Conservation (phyloP, 2,888 invertebrate genomes). For the Cheilosia scutellata region DNA sequence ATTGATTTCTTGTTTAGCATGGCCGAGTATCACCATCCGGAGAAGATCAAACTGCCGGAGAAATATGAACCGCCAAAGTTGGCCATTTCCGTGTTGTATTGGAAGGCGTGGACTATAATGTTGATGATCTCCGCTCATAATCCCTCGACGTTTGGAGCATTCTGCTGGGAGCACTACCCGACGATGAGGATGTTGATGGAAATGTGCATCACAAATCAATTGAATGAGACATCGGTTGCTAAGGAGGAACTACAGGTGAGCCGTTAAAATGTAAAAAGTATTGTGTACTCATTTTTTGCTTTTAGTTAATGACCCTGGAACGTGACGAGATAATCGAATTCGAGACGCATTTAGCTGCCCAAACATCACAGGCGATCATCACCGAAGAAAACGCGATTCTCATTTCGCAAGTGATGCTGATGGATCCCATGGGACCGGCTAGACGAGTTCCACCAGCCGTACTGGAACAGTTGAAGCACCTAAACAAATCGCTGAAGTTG, state of each 20-base stretch:
- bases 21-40: slow-evolving; percentile 96
- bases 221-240: slow-evolving; percentile 86
- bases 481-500: slow-evolving; percentile 92
- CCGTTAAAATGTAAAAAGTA: neutral
- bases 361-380: slow-evolving; percentile 93
- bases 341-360: slow-evolving; percentile 96
- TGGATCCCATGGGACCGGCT: slow-evolving; percentile 93
- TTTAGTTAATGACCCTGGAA: slow-evolving; percentile 87
- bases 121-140: slow-evolving; percentile 96
- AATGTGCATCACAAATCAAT: slow-evolving; percentile 96
- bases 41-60: slow-evolving; percentile 93
- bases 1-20: slow-evolving; percentile 95
- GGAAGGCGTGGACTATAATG: slow-evolving; percentile 97
- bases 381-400: slow-evolving; percentile 95
- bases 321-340: slow-evolving; percentile 93
- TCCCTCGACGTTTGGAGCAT: slow-evolving; percentile 93
- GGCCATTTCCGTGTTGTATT: slow-evolving; percentile 96
- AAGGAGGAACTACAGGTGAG: slow-evolving; percentile 87
- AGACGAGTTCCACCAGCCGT: slow-evolving; percentile 91
- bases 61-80: slow-evolving; percentile 93
- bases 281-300: neutral
- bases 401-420: slow-evolving; percentile 92
- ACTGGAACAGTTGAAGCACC: slow-evolving; percentile 90
- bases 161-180: slow-evolving; percentile 95
- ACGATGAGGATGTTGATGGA: slow-evolving; percentile 96